These are phyloP conservation scores for Nomada fucata DNA, from an alignment of 2,888 invertebrate genomes.

Conservation along the genomic window DNA sequence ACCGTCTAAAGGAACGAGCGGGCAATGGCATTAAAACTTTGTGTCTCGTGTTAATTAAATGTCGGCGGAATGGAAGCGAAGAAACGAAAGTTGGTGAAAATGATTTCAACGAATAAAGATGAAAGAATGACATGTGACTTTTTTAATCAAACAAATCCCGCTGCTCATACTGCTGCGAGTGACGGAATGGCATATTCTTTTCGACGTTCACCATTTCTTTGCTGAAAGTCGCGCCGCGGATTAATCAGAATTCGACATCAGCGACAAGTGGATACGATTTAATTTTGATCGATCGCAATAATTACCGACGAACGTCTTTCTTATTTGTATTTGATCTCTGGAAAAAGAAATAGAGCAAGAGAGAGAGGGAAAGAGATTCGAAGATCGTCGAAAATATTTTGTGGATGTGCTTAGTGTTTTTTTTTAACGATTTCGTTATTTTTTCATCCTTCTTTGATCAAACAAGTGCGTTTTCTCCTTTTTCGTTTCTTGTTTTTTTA, in stretches of 20 bases:
- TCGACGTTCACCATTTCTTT: neutral
- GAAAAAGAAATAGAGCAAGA: slow-evolving; percentile 32
- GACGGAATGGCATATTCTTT: neutral
- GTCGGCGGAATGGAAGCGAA: neutral
- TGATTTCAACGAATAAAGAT: slow-evolving; percentile 23
- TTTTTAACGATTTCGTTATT: neutral
- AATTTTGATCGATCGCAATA: neutral
- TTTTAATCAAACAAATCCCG: slow-evolving; percentile 11
- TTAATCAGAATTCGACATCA: neutral
- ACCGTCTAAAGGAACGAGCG: neutral
- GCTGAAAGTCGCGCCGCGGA: neutral
- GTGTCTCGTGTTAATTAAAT: neutral
- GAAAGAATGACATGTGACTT: slow-evolving; percentile 12
- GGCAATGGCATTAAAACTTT: slow-evolving; percentile 6
- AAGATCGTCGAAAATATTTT: slow-evolving; percentile 31
- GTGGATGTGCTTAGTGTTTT: neutral
- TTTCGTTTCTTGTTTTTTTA: neutral
- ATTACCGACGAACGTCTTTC: slow-evolving; percentile 12
- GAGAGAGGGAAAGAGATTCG: slow-evolving; percentile 50
- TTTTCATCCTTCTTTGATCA: neutral
- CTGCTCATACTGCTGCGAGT: neutral
- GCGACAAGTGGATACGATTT: neutral
- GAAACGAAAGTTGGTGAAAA: slow-evolving; percentile 10
- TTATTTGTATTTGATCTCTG: slow-evolving; percentile 61
- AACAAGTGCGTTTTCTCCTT: neutral